A percentile compares a stretch with the other conserved stretches of the same genome.
phyloP scores from a whole-genome alignment of 2,113 vertebrate genomes.

The Notothenia rossii region DNA sequence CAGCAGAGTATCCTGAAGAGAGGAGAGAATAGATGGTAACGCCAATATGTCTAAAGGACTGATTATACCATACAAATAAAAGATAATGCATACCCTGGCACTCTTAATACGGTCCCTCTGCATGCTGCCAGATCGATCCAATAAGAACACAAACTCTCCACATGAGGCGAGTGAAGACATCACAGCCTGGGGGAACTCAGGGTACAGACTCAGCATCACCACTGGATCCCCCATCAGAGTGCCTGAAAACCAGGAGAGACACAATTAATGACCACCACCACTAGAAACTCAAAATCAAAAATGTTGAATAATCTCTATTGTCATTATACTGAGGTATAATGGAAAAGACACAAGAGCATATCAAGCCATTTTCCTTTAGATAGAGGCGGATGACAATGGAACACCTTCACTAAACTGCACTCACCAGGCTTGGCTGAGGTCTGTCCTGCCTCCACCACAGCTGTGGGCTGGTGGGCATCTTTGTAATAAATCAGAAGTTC shows the following conservation, averaged over 20 bases:
- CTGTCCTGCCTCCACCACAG: slow-evolving; percentile 48
- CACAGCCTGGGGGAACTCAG: slow-evolving; percentile 79
- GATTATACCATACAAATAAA: background rate
- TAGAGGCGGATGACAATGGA: no score
- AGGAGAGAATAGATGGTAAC: background rate
- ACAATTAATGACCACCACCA: no score
- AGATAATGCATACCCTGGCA: slow-evolving; percentile 76
- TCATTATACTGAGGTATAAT: no score
- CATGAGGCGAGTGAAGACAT: slow-evolving; percentile 42
- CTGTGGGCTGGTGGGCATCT: slow-evolving; percentile 3
- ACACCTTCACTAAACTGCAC: background rate
- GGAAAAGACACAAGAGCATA: no score
- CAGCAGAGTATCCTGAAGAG: slow-evolving; percentile 84
- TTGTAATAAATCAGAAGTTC: slow-evolving; percentile 87
- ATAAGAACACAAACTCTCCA: slow-evolving; percentile 87
- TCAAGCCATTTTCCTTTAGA: no score
- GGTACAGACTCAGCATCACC: slow-evolving; percentile 89
- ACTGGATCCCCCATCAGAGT: slow-evolving; percentile 84
- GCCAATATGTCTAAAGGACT: background rate
- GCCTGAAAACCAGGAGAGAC: slow-evolving; percentile 66
- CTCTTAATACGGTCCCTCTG: slow-evolving; percentile 69
- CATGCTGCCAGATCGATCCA: slow-evolving; percentile 89
- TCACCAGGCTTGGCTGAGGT: slow-evolving; percentile 75
- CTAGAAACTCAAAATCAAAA: no score
- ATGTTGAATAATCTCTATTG: no score